Evolutionary conservation across 1,140 invertebrate species (phyloP), one percentile per base, ranked within the genome.

Genomic region (Bacillus rossius): DNA sequence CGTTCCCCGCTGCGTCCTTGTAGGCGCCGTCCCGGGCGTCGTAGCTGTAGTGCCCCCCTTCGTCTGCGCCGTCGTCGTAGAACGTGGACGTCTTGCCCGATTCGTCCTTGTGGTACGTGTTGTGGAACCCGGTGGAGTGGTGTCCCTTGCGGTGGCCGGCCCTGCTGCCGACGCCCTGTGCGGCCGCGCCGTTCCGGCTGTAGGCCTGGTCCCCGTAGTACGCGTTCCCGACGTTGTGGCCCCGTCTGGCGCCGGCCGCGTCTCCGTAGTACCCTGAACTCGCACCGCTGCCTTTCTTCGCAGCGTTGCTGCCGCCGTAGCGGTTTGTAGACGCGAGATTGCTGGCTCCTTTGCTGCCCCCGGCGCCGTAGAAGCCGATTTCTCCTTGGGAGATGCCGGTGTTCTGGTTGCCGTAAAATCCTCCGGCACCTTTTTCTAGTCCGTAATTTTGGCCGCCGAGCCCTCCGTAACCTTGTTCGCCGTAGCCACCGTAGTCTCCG

Each of bases 101-200:
- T 65, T 85, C 83, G 58, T 84, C 82, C 65, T 84, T 84, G 63
- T 84, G 81, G 64, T 84, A 84, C 13, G 77, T 79, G 63, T 84
- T 84, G 57, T 77, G 77, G 63, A 83, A 85, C 37, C 84, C 84
- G 63, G 79, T 76, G 52, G 81, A 80, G 56, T 82, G 82, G 62
- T 84, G 81, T 0, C 82, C 82, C 65, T 84, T 84, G 59, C 80
- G 82, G 58, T 83, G 65, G 8, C 70, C 63, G 13, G 64, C 67
- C n/a, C 29, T 65, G 20, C 20, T 40, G 7, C 61, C 61, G 14
- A 40, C 8, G 3, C 23, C 13, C 41, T 58, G 8, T 62, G 54
- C 29, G 56, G 56, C 67, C 49, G 59, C 61, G 2, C 63, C 65
- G 3, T 61, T 41, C 64, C 65, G 14, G 59, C 57, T 47, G 60